Evolutionary conservation across 2,797 vertebrate species (phyloP).

Genomic region (Lophius americanus): DNA sequence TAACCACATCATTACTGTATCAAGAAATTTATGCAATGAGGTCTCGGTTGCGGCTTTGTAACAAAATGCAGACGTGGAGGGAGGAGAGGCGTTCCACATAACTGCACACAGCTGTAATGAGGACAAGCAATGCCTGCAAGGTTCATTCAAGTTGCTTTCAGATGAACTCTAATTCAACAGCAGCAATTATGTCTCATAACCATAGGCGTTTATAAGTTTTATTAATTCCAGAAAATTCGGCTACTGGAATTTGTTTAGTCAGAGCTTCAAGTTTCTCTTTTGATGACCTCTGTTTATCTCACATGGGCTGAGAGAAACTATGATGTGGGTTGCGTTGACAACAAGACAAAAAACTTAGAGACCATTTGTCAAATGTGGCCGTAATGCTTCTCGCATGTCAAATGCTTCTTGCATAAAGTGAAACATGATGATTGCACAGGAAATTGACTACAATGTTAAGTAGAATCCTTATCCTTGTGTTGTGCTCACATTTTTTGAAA

Average conservation of each 20-base stretch:
- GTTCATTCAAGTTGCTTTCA: slow-evolving; percentile 73
- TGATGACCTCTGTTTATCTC: slow-evolving; percentile 6
- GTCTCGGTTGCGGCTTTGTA: slow-evolving; percentile 45
- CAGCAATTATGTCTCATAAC: slow-evolving; percentile 16
- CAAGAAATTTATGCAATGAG: slow-evolving; percentile 60
- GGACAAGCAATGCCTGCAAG: slow-evolving; percentile 52
- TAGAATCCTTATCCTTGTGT: slow-evolving; percentile 7
- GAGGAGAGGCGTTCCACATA: slow-evolving; percentile 69
- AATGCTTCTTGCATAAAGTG: neutral
- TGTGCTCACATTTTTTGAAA: slow-evolving; percentile 44
- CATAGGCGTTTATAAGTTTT: slow-evolving; percentile 26
- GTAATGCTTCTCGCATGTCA: neutral
- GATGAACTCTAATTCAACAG: slow-evolving; percentile 43
- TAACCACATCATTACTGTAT: slow-evolving; percentile 43
- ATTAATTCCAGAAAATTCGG: slow-evolving; percentile 23
- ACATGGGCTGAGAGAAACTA: neutral
- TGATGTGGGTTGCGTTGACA: slow-evolving; percentile 18
- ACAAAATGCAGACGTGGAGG: slow-evolving; percentile 69
- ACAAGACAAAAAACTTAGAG: slow-evolving; percentile 4
- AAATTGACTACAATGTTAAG: slow-evolving; percentile 20
- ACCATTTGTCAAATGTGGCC: neutral
- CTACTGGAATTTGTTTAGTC: slow-evolving; percentile 17
- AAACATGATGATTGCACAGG: neutral
- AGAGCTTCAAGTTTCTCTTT: no score
- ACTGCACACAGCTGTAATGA: slow-evolving; percentile 69